Conservation (phyloP, 2,888 invertebrate genomes). For the Dasypolia templi region DNA sequence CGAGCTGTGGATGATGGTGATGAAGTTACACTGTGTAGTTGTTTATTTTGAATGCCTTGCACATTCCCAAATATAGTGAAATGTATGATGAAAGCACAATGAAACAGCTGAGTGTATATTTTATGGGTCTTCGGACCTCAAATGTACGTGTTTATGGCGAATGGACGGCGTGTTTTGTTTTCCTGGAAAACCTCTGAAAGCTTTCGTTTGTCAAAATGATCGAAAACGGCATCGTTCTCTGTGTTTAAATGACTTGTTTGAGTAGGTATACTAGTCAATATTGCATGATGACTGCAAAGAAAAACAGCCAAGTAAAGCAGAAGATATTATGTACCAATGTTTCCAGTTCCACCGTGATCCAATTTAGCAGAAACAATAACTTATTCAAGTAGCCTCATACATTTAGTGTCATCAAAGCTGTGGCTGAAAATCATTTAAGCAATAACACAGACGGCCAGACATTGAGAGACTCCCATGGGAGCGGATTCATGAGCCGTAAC, state of each 20-base stretch:
- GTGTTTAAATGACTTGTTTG: not conserved
- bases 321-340: not conserved
- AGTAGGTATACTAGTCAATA: not conserved
- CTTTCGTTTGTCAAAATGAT: not conserved
- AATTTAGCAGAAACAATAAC: conserved; percentile 38
- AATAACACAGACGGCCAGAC: conserved; percentile 53
- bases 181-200: not conserved
- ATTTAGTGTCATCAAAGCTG: conserved; percentile 35
- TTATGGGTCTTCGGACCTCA: conserved; percentile 51
- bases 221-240: not conserved
- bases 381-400: conserved; percentile 32
- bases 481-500: conserved; percentile 64
- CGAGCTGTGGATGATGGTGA: no score
- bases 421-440: conserved; percentile 34
- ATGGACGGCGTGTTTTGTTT: not conserved
- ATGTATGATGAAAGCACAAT: conserved; percentile 64
- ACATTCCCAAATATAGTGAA: conserved; percentile 63
- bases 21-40: conserved; percentile 67
- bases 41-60: conserved; percentile 66
- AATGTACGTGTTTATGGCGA: conserved; percentile 11
- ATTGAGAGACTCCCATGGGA: conserved; percentile 51
- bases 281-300: not conserved
- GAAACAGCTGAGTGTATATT: conserved; percentile 50
- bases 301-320: not conserved
- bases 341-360: not conserved